Base-by-base conservation (phyloP, 2,113 vertebrate species). In the Scomber colias region DNA sequence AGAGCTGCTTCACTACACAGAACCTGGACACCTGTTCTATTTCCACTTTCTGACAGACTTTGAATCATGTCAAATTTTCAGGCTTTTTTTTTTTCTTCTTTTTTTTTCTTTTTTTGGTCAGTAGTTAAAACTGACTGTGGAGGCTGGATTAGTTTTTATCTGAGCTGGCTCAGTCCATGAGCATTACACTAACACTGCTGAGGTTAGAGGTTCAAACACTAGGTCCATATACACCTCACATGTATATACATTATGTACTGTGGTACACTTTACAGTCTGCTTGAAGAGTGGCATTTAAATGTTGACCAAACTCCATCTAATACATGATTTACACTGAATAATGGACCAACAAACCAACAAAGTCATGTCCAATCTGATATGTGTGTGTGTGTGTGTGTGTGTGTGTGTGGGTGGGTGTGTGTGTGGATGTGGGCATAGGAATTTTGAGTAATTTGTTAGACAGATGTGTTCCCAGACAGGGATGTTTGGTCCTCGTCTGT, bases 181-280 rank as follows among this genome's bases (percentile, higher is more conserved):
- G 79, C 79, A 77, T 49, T 70, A 71, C 71, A 65, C 63, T 75
- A 91, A 92, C 67, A 90, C 89, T 92, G 86, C 27, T 87, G 86
- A 91, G 90, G 86, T 84, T 61, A 48, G 74, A 82, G 75, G 81
- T 87, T 86, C 71, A 75, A 76, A 76, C 49, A 0, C 66, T 61
- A 66, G 68, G 87, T 82, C 74, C 72, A 73, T 19, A 46, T 53
- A 55, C 17, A 71, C 74, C 50, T 60, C 64, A 77, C 79, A 50
- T 46, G 44, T 66, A 51, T 19, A 16, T 24, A 70, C 31, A 75
- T 12, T 17, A 71, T 30, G 51, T 61, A 54, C 54, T 40, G 40
- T 10, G 10, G n/a, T 19, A 45, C 31, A 71, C 11, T 64, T 60
- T 7, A 40, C 24, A 16, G 6, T 9, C 75, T 46, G 62, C 49